Conservation (phyloP, 2,888 invertebrate genomes). For the Phortica magna region DNA sequence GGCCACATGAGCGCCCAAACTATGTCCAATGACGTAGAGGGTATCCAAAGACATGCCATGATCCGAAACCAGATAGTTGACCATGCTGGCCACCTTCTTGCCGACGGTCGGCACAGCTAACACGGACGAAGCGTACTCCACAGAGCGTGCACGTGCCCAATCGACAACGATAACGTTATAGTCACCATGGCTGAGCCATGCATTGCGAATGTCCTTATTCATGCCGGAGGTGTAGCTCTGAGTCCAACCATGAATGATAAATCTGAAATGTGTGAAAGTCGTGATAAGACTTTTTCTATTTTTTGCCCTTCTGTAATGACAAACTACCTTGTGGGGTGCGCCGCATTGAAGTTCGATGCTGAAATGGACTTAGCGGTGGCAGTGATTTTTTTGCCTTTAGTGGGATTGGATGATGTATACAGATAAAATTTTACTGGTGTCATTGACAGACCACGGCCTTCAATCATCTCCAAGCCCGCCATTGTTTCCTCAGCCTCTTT, state of each 20-base stretch:
- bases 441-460: constrained; percentile 46
- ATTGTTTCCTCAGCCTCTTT: constrained; percentile 55
- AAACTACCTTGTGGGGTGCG: constrained; percentile 56
- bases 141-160: constrained; percentile 80
- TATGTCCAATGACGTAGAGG: constrained; percentile 81
- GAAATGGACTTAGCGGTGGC: constrained; percentile 49
- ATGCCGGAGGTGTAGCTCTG: constrained; percentile 75
- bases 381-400: constrained; percentile 54
- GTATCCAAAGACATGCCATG: constrained; percentile 78
- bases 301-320: neutral
- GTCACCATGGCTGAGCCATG: constrained; percentile 80
- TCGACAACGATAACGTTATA: constrained; percentile 82
- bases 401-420: constrained; percentile 65
- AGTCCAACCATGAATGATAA: constrained; percentile 81
- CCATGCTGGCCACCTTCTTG: constrained; percentile 63
- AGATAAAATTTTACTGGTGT: constrained; percentile 60
- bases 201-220: constrained; percentile 72
- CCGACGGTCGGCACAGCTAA: constrained; percentile 72
- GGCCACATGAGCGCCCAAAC: constrained; percentile 82
- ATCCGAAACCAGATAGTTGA: constrained; percentile 78
- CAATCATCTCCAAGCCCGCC: constrained; percentile 46
- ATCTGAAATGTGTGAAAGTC: constrained; percentile 45
- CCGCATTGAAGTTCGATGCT: constrained; percentile 57
- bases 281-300: neutral
- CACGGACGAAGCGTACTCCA: constrained; percentile 80